A percentile compares a stretch with the other conserved stretches of the same genome.
These are phyloP conservation scores for Cynoglossus semilaevis DNA, from an alignment of 2,113 vertebrate genomes.

Conservation along the genomic window DNA sequence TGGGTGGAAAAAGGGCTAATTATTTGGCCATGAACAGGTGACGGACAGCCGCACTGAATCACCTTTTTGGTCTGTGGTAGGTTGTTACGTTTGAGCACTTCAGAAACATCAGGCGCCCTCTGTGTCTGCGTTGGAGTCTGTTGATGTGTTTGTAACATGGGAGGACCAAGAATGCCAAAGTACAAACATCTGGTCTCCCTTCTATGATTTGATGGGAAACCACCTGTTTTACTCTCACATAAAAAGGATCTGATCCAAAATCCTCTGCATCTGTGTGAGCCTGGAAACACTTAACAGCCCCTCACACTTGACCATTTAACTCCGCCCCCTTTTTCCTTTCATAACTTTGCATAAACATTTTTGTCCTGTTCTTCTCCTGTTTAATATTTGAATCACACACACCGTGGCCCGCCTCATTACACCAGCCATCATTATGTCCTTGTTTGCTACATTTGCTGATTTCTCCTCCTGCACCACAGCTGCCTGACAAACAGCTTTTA, in stretches of 20 bases:
- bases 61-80: conserved; percentile 3
- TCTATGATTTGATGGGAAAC: conserved; percentile 19
- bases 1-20: background rate
- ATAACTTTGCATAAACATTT: no score
- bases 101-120: conserved; percentile 23
- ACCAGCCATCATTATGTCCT: no score
- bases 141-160: conserved; percentile 12
- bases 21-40: background rate
- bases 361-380: no score
- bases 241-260: conserved; percentile 18
- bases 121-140: conserved; percentile 23
- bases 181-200: conserved; percentile 20
- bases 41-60: conserved; percentile 5
- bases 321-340: no score
- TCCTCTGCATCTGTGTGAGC: background rate
- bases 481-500: no score
- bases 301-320: background rate
- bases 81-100: conserved; percentile 27
- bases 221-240: background rate
- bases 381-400: no score
- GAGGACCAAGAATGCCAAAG: conserved; percentile 17
- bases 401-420: no score
- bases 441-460: no score
- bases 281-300: background rate
- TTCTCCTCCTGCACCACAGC: no score